phyloP scores from a whole-genome alignment of 23 tunicate genomes.

The Halocynthia roretzi region DNA sequence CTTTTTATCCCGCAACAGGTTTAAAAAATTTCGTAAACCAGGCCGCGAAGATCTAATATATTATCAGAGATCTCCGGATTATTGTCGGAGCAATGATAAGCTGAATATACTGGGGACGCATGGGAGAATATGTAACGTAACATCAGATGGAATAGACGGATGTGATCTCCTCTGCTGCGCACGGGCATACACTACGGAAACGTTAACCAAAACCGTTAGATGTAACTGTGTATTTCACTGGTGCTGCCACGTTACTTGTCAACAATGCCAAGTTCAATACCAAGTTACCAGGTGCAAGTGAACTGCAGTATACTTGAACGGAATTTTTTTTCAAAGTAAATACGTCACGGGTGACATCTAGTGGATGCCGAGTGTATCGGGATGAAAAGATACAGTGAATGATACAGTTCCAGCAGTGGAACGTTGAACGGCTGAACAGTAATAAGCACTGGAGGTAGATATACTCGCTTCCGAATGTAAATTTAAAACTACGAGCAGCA shows the following conservation, averaged over 20 bases:
- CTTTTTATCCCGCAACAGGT: background rate
- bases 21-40: background rate
- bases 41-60: slow-evolving; percentile 36
- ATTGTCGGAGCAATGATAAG: slow-evolving; percentile 40
- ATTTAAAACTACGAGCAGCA: too few relatives aligned
- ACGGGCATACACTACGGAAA: slow-evolving; percentile 41
- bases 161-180: slow-evolving; percentile 82
- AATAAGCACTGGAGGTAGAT: too few relatives aligned
- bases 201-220: slow-evolving; percentile 37
- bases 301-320: background rate
- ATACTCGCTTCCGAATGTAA: too few relatives aligned
- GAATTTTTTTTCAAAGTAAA: too few relatives aligned
- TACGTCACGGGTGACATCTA: too few relatives aligned
- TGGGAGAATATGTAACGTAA: slow-evolving; percentile 61
- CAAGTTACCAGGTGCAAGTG: slow-evolving; percentile 66
- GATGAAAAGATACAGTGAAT: too few relatives aligned
- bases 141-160: slow-evolving; percentile 60
- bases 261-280: slow-evolving; percentile 44
- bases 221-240: slow-evolving; percentile 82
- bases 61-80: slow-evolving; percentile 56
- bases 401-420: too few relatives aligned
- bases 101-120: slow-evolving; percentile 65
- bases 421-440: too few relatives aligned
- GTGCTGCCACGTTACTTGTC: slow-evolving; percentile 88
- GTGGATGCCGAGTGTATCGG: too few relatives aligned